These are phyloP conservation scores for Falco cherrug DNA, from an alignment of 2,797 vertebrate species.

Conservation along the genomic window DNA sequence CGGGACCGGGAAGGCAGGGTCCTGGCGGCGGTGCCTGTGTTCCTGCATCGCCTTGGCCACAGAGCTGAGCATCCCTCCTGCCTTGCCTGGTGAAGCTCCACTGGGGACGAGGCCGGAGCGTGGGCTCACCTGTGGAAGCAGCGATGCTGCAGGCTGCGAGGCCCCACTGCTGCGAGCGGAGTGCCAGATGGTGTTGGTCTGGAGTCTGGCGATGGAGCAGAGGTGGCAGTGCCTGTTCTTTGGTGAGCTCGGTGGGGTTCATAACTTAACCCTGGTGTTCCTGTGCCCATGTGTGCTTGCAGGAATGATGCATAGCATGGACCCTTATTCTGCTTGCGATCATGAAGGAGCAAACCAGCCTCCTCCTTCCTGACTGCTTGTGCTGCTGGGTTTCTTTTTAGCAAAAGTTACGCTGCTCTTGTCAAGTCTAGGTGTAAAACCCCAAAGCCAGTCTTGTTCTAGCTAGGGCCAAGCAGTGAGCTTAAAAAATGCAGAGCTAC, in stretches of 20 bases:
- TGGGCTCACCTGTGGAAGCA: fast-evolving
- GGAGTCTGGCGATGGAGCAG: background rate
- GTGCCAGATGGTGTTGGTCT: background rate
- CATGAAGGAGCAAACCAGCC: background rate
- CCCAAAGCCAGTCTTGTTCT: background rate
- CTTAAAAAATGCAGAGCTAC: conserved; percentile 19
- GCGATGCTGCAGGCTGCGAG: background rate
- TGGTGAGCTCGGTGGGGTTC: background rate
- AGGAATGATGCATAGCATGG: fast-evolving
- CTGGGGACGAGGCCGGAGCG: fast-evolving
- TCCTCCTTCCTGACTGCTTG: background rate
- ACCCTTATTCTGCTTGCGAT: background rate
- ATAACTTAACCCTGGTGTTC: background rate
- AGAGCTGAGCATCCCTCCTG: background rate
- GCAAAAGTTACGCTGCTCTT: background rate
- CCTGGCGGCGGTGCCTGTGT: background rate
- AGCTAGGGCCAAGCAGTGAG: background rate
- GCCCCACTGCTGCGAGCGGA: background rate
- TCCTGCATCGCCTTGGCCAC: fast-evolving
- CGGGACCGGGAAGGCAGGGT: fast-evolving
- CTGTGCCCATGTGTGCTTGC: background rate
- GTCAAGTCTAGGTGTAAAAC: background rate
- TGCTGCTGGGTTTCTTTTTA: background rate
- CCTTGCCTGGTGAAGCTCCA: fast-evolving
- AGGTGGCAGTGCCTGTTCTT: background rate